phyloP scores from a whole-genome alignment of 2,113 vertebrate species.

The Gobius niger region DNA sequence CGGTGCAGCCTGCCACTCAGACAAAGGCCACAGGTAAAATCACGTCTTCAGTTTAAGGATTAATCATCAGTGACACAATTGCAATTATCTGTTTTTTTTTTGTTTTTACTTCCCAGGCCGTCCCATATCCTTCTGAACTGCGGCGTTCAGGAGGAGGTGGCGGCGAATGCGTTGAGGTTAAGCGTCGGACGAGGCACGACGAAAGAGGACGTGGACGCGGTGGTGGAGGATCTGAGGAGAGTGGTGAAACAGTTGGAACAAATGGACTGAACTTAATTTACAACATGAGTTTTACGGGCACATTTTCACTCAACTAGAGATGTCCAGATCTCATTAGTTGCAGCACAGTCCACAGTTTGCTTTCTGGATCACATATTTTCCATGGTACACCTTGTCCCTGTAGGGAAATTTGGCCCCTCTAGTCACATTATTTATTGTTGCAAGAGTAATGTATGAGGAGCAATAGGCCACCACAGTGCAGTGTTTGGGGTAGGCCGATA shows the following conservation, averaged over 20 bases:
- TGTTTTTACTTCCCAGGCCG: constrained; percentile 75
- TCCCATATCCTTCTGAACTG: constrained; percentile 89
- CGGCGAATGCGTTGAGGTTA: constrained; percentile 85
- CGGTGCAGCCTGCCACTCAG: constrained; percentile 93
- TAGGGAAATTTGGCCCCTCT: no score
- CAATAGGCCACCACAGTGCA: no score
- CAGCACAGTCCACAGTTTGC: no score
- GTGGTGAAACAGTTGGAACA: constrained; percentile 78
- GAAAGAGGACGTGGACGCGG: constrained; percentile 82
- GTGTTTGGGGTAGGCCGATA: no score
- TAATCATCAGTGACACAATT: background rate
- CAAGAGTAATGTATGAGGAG: no score
- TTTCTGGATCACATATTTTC: no score
- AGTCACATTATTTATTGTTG: no score
- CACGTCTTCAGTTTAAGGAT: background rate
- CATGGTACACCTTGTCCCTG: no score
- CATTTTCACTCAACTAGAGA: no score
- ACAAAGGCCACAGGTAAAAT: constrained; percentile 81
- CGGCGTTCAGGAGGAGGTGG: constrained; percentile 79
- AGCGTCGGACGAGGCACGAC: constrained; percentile 87
- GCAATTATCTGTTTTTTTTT: background rate
- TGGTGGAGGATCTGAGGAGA: constrained; percentile 85
- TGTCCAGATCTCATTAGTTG: no score
- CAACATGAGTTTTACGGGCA: no score
- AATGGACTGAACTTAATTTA: constrained; percentile 42